Evolutionary conservation across 2,797 vertebrate genomes (phyloP).

Genomic region (Sphenopsis melanotis): DNA sequence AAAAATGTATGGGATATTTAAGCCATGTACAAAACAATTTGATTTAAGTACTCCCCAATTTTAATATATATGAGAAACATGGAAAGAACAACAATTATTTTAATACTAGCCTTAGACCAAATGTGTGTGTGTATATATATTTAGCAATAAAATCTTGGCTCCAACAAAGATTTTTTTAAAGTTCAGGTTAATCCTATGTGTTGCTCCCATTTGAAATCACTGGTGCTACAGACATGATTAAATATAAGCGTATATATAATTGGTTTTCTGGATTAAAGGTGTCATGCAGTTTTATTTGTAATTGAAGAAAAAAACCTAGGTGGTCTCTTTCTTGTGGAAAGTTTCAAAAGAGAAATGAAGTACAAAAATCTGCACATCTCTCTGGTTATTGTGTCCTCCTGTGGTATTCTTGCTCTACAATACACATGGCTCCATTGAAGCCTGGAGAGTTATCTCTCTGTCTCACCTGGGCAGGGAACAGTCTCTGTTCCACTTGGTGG

Average conservation of each 20-base stretch:
- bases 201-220: not conserved
- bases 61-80: conserved; percentile 32
- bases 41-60: not conserved
- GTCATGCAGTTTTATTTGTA: not conserved
- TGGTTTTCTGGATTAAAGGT: not conserved
- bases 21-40: not conserved
- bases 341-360: not conserved
- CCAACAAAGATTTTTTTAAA: not conserved
- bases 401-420: not conserved
- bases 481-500: not conserved
- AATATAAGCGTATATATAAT: not conserved
- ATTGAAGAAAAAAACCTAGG: not conserved
- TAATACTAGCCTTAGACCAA: not conserved
- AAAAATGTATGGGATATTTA: not conserved
- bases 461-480: not conserved
- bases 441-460: not conserved
- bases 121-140: not conserved
- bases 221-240: not conserved
- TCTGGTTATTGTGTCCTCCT: not conserved
- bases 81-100: not conserved
- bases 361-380: not conserved
- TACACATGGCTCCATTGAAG: not conserved
- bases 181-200: not conserved
- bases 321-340: not conserved
- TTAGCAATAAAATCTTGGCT: not conserved